phyloP scores from a whole-genome alignment of 2,113 vertebrate genomes.

The Perca fluviatilis region DNA sequence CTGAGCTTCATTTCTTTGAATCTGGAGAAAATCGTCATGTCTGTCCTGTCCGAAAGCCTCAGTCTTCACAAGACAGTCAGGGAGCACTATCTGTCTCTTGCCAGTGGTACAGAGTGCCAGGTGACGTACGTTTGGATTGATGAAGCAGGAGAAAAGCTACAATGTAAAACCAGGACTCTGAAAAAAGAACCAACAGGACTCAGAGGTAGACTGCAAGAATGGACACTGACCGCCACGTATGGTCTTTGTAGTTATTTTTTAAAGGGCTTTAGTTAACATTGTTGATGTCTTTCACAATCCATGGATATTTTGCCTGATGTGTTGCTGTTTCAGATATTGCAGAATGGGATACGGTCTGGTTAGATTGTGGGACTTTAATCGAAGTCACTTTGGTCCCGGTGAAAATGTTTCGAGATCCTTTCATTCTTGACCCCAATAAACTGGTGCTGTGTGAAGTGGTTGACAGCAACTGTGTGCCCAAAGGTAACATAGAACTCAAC shows the following conservation, averaged over 20 bases:
- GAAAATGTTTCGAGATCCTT: constrained; percentile 80
- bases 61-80: not conserved
- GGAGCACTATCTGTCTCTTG: constrained; percentile 81
- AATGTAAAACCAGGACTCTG: constrained; percentile 82
- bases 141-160: constrained; percentile 72
- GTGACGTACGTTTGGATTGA: constrained; percentile 86
- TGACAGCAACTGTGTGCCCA: not conserved
- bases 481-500: not conserved
- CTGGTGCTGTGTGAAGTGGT: not conserved
- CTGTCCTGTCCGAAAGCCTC: not conserved
- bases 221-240: not conserved
- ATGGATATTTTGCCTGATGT: not conserved
- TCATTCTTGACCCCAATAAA: constrained; percentile 83
- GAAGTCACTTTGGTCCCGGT: constrained; percentile 80
- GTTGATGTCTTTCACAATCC: not conserved
- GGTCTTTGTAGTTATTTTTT: not conserved
- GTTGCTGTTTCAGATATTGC: constrained; percentile 74
- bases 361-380: constrained; percentile 49
- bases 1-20: too few species aligned
- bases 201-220: not conserved
- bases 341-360: constrained; percentile 80
- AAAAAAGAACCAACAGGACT: constrained; percentile 14
- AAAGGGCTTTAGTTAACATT: not conserved
- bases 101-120: constrained; percentile 69
- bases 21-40: not conserved